Conservation (phyloP, 1,140 invertebrate species). For the Triops longicaudatus region DNA sequence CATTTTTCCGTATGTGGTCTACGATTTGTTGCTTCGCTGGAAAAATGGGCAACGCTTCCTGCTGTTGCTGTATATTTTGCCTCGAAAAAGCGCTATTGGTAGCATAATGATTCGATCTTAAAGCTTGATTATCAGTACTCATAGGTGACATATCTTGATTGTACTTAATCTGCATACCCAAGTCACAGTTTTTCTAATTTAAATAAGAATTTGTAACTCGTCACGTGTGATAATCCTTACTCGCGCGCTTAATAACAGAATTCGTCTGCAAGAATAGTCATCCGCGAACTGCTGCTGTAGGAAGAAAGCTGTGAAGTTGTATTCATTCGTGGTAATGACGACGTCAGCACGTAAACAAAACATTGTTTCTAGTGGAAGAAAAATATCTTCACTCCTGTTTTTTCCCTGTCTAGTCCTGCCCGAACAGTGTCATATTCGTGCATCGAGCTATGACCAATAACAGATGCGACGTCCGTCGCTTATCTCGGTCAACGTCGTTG, state of each 20-base stretch:
- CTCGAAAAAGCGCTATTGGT: neutral
- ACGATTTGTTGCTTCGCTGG: conserved; percentile 22
- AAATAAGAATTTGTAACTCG: neutral
- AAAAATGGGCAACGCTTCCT: conserved; percentile 26
- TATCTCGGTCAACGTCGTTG: neutral
- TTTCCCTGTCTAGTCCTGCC: neutral
- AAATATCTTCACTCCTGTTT: neutral
- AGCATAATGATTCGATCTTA: neutral
- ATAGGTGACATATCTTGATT: neutral
- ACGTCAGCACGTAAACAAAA: no score
- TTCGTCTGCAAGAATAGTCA: neutral
- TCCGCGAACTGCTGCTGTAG: neutral
- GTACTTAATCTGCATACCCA: neutral
- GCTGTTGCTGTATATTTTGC: conserved; percentile 21
- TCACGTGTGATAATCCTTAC: neutral
- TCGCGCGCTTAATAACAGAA: neutral
- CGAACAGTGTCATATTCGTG: neutral
- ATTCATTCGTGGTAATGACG: neutral
- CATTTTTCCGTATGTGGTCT: conserved; percentile 46
- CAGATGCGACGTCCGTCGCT: neutral
- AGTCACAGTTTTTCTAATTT: neutral
- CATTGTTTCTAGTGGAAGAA: no score
- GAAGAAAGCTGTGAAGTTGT: neutral
- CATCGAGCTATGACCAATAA: neutral
- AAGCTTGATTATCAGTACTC: neutral